Evolutionary conservation across 2,888 invertebrate species (phyloP), one percentile per base, ranked within the genome.

Genomic region (Coremacera marginata): DNA sequence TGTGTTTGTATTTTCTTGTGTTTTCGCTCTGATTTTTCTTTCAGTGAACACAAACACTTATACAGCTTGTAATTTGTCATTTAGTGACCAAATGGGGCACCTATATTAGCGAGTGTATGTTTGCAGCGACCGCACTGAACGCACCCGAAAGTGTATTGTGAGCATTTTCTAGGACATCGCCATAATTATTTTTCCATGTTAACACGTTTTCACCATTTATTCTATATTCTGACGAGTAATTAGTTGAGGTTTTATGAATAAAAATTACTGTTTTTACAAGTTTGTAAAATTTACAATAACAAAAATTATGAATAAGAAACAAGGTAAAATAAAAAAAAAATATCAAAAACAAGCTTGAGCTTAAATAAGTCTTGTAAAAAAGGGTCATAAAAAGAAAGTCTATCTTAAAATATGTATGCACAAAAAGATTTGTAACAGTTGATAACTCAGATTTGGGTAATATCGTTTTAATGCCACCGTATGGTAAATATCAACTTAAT

Each of bases 171-270:
- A 78, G 80, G 79, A 78, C 78, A 78, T 77, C 77, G 80, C 77
- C 80, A 80, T 81, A 80, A 82, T 82, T 81, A 82, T 80, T 78
- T 78, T 82, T 80, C 77, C 79, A 81, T 81, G 82, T 82, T 82
- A 78, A 82, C 82, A 82, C 81, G 81, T 81, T 81, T 82, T 81
- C 78, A 81, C 80, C 81, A 82, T 82, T 82, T 82, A 75, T 55
- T 71, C 25, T 37, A 60, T 60, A 44, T 71, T 71, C 44, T 60
- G 60, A 60, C 60, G 57, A 57, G 71, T 60, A 73, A 57, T 68
- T 70, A 55, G 27, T 57, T 65, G 22, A 34, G 37, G 44, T 62
- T 75, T 75, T 73, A 22, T 62, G 65, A 49, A 31, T 70, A 62
- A 27, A 68, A 49, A 68, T 51, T 49, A 65, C 68, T 51, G 68